phyloP scores from a whole-genome alignment of 2,888 invertebrate species.

The Nesidiocoris tenuis region DNA sequence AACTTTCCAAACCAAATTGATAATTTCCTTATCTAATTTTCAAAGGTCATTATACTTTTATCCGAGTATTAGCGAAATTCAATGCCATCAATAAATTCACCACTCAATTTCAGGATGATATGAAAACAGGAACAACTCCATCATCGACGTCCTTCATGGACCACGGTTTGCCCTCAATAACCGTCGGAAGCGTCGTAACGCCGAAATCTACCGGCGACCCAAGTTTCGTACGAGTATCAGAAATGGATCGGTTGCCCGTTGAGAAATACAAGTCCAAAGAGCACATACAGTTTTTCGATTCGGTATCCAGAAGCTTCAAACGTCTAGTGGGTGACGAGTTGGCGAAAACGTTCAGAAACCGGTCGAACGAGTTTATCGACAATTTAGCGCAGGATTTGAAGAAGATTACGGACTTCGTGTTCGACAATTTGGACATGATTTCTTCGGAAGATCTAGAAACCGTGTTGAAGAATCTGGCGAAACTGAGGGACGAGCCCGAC shows the following conservation, averaged over 20 bases:
- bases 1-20: too few species aligned
- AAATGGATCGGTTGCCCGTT: background rate
- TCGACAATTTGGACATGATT: slow-evolving; percentile 9
- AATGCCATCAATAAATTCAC: too few species aligned
- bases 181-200: too few species aligned
- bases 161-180: too few species aligned
- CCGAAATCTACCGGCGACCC: too few species aligned
- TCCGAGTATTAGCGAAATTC: too few species aligned
- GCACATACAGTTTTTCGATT: background rate
- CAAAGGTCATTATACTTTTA: too few species aligned
- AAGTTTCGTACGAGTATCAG: slow-evolving; percentile 1
- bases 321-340: background rate
- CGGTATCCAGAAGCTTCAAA: background rate
- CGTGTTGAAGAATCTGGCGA: background rate
- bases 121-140: too few species aligned
- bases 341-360: background rate
- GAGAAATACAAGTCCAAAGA: slow-evolving; percentile 9
- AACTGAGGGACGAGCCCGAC: slow-evolving; percentile 17
- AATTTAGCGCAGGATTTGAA: background rate
- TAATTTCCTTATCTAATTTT: too few species aligned
- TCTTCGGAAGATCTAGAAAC: background rate
- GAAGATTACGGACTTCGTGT: slow-evolving; percentile 14
- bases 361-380: background rate
- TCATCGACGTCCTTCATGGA: too few species aligned
- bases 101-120: too few species aligned